phyloP scores from a whole-genome alignment of 2,113 vertebrate genomes.

The Eonycteris spelaea region DNA sequence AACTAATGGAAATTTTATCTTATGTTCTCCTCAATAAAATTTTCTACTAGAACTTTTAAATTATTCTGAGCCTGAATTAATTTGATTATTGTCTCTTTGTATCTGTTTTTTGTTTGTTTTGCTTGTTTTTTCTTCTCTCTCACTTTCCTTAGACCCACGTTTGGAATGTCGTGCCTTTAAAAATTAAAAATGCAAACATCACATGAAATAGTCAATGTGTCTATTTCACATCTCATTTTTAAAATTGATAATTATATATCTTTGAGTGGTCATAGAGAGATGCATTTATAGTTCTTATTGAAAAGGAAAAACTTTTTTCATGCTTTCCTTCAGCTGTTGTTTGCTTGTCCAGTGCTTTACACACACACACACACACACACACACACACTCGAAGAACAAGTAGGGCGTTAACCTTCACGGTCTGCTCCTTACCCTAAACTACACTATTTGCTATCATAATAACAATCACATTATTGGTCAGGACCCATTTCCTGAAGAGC shows the following conservation, averaged over 20 bases:
- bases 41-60: neutral
- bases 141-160: neutral
- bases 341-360: neutral
- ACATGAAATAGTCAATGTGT: neutral
- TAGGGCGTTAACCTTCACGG: slow-evolving; percentile 49
- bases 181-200: neutral
- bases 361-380: neutral
- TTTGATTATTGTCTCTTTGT: neutral
- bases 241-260: neutral
- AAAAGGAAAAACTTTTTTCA: neutral
- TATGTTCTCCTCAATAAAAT: neutral
- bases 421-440: slow-evolving; percentile 62
- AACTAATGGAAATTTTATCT: slow-evolving; percentile 2
- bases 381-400: slow-evolving; percentile 62
- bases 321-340: neutral
- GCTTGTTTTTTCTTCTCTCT: neutral
- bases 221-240: neutral
- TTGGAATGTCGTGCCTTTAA: neutral
- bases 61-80: neutral
- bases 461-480: slow-evolving; percentile 8
- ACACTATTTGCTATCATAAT: neutral
- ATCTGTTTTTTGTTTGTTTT: neutral
- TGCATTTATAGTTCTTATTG: neutral
- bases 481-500: slow-evolving; percentile 27
- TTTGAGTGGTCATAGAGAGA: neutral